phyloP scores from a whole-genome alignment of 2,888 invertebrate genomes.

The Trileptium ribeirensis region DNA sequence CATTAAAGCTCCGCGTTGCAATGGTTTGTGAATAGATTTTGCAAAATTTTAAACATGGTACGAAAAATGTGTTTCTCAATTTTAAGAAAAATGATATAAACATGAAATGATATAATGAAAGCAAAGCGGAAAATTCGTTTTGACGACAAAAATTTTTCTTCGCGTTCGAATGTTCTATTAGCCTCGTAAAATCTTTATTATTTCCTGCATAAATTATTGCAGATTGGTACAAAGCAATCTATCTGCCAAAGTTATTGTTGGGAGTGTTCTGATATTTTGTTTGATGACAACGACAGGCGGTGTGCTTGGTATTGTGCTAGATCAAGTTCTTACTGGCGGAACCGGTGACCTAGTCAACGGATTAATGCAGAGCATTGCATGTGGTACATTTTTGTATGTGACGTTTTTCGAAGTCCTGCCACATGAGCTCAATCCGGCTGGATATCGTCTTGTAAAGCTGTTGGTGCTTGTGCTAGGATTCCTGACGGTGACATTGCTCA shows the following conservation, averaged over 20 bases:
- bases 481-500: constrained; percentile 33
- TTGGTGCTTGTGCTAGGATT: constrained; percentile 43
- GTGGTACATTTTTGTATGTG: constrained; percentile 85
- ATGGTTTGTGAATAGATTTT: too few relatives aligned
- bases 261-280: constrained; percentile 55
- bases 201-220: neutral
- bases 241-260: constrained; percentile 47
- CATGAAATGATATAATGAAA: too few relatives aligned
- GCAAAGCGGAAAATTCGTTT: too few relatives aligned
- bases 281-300: constrained; percentile 63
- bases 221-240: constrained; percentile 53
- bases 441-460: constrained; percentile 41
- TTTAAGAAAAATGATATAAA: too few relatives aligned
- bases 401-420: constrained; percentile 91
- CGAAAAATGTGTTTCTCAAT: too few relatives aligned
- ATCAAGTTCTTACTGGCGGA: constrained; percentile 55
- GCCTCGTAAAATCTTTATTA: too few relatives aligned
- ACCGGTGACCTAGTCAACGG: constrained; percentile 54
- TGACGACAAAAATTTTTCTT: too few relatives aligned
- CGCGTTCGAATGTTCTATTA: too few relatives aligned
- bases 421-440: constrained; percentile 57
- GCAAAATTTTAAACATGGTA: too few relatives aligned
- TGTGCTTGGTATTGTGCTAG: constrained; percentile 58
- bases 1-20: too few relatives aligned
- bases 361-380: constrained; percentile 70